Conservation (phyloP, 2,113 vertebrate species). For the Brachionichthys hirsutus region DNA sequence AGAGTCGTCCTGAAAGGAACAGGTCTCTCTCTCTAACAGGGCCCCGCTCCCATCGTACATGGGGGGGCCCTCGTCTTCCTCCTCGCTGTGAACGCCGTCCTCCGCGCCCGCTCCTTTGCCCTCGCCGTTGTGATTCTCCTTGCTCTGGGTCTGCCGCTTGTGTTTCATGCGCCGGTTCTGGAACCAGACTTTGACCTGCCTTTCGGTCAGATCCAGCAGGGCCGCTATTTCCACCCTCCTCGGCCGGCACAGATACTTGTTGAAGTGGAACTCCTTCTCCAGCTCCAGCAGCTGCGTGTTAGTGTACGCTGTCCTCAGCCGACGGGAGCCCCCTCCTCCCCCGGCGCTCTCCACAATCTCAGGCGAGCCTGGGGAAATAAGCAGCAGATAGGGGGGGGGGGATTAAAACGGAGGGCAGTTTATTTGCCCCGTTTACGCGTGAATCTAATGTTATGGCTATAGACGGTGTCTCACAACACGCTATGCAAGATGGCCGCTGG, state of each 20-base stretch:
- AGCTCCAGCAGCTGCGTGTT: conserved; percentile 99
- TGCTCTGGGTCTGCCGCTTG: conserved; percentile 97
- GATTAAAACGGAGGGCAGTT: conserved; percentile 80
- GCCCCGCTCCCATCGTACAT: conserved; percentile 91
- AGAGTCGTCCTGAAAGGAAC: conserved; percentile 92
- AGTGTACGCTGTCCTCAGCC: conserved; percentile 97
- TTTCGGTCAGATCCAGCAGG: conserved; percentile 94
- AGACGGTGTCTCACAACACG: conserved; percentile 26
- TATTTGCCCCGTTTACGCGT: conserved; percentile 39
- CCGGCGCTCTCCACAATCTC: conserved; percentile 84
- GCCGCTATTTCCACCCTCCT: conserved; percentile 96
- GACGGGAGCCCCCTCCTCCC: conserved; percentile 84
- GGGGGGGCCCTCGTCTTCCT: conserved; percentile 88
- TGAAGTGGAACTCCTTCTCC: conserved; percentile 99
- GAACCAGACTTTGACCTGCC: conserved; percentile 99
- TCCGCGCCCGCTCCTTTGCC: conserved; percentile 83
- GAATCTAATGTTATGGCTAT: conserved; percentile 19
- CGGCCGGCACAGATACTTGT: conserved; percentile 99
- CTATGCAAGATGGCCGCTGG: conserved; percentile 74
- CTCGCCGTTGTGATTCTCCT: conserved; percentile 93
- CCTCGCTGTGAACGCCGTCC: conserved; percentile 90
- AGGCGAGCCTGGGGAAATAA: conserved; percentile 87
- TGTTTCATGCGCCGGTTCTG: conserved; percentile 99
- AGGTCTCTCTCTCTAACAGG: conserved; percentile 94
- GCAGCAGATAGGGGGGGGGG: conserved; percentile 59